Evolutionary conservation across 2,888 invertebrate genomes (phyloP), one percentile per base, ranked within the genome.

Genomic region (Dysmachus trigonus): DNA sequence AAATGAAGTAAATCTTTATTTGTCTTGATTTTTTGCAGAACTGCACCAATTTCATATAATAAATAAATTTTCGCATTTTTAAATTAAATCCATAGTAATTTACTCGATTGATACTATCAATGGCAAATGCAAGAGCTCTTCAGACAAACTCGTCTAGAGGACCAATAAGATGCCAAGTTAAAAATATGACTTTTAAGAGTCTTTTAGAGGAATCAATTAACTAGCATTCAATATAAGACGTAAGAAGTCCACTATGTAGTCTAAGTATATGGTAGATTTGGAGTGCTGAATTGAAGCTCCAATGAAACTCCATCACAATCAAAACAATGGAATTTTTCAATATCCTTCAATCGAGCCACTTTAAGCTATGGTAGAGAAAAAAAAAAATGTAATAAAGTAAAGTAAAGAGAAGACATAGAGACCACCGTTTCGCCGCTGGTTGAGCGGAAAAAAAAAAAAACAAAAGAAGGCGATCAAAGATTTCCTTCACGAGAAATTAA

Each of bases 401-500:
- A 62, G 22, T 22, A 62, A 62, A n/a, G n/a, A n/a, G n/a, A 62
- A 22, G 8, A 51, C 18, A 62, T n/a, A 47, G 47, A 47, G 47
- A 47, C 47, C 47, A 47, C 18, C 15, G 1, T 47, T 47, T 47
- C 15, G 47, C n/a, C 13, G n/a, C 4, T 47, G 47, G 1, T 62
- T 62, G 27, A 62, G 8, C 8, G 10, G 27, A 27, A 62, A 22
- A 53, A 53, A 53, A 53, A 2, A 31, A 38, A 38, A 41, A 47
- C 47, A 47, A 47, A 62, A 62, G 62, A 62, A 27, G 62, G 62
- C 62, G 22, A 62, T 62, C 62, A 18, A 62, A 62, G 62, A 62
- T 62, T 62, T 62, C 3, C 62, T 62, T 62, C 62, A 62, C 62
- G 62, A 62, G 62, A 73, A 73, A 73, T 73, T 73, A 73, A 73